Conservation (phyloP, 2,797 vertebrate species). For the Falco biarmicus region DNA sequence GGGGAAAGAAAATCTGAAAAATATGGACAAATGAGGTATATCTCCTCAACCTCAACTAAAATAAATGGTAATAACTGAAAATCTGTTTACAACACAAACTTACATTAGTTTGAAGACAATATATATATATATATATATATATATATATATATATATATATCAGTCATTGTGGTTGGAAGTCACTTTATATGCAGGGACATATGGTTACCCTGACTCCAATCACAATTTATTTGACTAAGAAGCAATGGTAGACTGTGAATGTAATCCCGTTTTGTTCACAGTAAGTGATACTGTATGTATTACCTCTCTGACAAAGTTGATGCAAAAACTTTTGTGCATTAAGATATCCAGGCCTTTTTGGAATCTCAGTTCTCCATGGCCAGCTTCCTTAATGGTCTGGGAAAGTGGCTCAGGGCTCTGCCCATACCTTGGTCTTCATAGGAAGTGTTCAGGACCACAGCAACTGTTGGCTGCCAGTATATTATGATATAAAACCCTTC, state of each 20-base stretch:
- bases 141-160: neutral
- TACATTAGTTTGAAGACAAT: neutral
- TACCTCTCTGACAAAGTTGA: neutral
- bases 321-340: neutral
- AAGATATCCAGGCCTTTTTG: neutral
- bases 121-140: neutral
- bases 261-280: neutral
- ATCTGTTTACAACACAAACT: neutral
- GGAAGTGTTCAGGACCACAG: neutral
- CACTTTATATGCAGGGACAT: neutral
- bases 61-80: neutral
- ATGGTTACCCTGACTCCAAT: neutral
- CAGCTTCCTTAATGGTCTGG: neutral
- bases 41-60: neutral
- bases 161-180: neutral
- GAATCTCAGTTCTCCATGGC: neutral
- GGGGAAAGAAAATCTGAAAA: conserved; percentile 28
- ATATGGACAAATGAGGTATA: neutral
- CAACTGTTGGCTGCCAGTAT: neutral
- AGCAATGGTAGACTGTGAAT: neutral
- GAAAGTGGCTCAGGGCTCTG: neutral
- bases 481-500: neutral
- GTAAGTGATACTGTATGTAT: neutral
- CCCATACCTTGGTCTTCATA: neutral
- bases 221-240: neutral